Evolutionary conservation across 2,113 vertebrate species (phyloP), one percentile per base, ranked within the genome.

Genomic region (Cardinalis cardinalis): DNA sequence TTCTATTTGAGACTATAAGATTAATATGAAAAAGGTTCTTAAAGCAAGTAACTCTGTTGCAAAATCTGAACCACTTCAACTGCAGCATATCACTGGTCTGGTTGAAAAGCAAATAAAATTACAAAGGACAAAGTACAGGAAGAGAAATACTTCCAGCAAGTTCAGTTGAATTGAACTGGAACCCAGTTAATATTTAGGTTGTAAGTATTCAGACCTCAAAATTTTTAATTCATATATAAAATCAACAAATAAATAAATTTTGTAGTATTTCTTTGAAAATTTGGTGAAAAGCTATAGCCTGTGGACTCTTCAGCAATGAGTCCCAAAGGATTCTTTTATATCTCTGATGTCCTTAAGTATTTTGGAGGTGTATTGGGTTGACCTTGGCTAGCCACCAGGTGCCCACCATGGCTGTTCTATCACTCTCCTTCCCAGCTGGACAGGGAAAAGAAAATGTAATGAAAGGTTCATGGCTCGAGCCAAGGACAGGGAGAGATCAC

Each of bases 381-480:
- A 58, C 31, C 15, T n/a, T 21, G n/a, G 20, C 7, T 85, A 14
- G 38, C 14, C 10, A 28, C 8, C 32, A 63, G 16, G 14, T 36
- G 36, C 23, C 44, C 40, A 73, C 7, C 12, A 49, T 36, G 81
- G 43, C 24, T 3, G 2, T 14, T 59, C 28, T 34, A 21, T 69
- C 9, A 34, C 18, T 61, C 6, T 3, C 6, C 14, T 55, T 41
- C 56, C 38, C 26, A 72, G 26, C 7, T 49, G 43, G 21, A 43
- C 10, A n/a, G 14, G 51, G 18, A 55, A 58, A 56, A 49, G 12
- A 78, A 71, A 78, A 28, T 13, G 5, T 34, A 34, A 70, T 24
- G 13, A n/a, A 77, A 55, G 5, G 41, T 34, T 41, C 58, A 40
- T 12, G 34, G 31, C 5, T 36, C 0, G 0, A 71, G 58, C 56